These are phyloP conservation scores for Phyto melanocephala DNA, from an alignment of 2,888 invertebrate genomes.

Conservation along the genomic window DNA sequence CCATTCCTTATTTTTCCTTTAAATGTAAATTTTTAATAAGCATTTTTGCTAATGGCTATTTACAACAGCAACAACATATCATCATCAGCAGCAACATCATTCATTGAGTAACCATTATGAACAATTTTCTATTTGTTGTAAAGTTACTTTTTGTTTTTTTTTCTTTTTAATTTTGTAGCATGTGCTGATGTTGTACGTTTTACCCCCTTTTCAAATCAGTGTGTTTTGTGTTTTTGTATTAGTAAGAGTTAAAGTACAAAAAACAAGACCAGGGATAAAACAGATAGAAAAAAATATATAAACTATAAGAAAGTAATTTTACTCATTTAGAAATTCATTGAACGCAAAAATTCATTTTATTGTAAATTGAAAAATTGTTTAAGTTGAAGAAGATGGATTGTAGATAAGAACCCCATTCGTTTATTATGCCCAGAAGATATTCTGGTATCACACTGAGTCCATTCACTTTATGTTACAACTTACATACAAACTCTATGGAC, in stretches of 20 bases:
- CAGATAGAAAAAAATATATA: slow-evolving; percentile 44
- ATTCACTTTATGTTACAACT: not conserved
- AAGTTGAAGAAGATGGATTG: slow-evolving; percentile 71
- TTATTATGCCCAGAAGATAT: not conserved
- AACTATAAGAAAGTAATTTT: slow-evolving; percentile 74
- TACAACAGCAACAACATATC: slow-evolving; percentile 66
- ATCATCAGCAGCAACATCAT: slow-evolving; percentile 3
- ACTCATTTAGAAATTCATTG: slow-evolving; percentile 71
- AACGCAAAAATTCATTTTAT: slow-evolving; percentile 68
- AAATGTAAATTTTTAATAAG: slow-evolving; percentile 78
- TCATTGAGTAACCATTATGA: slow-evolving; percentile 36
- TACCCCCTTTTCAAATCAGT: slow-evolving; percentile 14
- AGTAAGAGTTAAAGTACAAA: not conserved
- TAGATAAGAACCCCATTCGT: slow-evolving; percentile 32
- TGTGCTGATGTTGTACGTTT: slow-evolving; percentile 56
- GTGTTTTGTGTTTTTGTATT: not conserved
- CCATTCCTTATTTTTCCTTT: slow-evolving; percentile 68
- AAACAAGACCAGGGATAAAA: slow-evolving; percentile 41
- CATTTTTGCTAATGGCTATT: slow-evolving; percentile 78
- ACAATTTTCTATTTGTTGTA: slow-evolving; percentile 37
- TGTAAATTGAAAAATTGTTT: slow-evolving; percentile 73
- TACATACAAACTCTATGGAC: not conserved
- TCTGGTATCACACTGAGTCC: not conserved
- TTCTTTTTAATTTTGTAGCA: slow-evolving; percentile 34
- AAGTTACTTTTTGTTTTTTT: slow-evolving; percentile 2